phyloP scores from a whole-genome alignment of 2,113 vertebrate genomes.

The Eretmochelys imbricata region DNA sequence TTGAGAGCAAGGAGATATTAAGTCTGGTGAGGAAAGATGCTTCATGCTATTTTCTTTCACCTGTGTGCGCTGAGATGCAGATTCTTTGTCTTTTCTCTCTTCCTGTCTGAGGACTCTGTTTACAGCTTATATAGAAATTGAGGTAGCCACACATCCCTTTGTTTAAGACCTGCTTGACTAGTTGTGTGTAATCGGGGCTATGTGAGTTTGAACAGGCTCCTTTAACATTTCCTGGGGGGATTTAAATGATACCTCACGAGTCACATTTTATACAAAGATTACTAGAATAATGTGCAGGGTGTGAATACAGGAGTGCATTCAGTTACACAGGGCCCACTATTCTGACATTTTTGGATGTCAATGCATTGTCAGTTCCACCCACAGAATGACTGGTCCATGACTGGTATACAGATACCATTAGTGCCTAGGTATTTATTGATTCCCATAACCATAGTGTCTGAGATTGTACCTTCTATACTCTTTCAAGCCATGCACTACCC shows the following conservation, averaged over 20 bases:
- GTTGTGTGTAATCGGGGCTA: no score
- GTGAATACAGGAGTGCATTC: background rate
- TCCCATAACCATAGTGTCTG: background rate
- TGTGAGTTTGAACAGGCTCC: no score
- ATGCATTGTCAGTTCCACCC: background rate
- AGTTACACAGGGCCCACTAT: background rate
- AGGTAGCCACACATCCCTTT: no score
- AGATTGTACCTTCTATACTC: background rate
- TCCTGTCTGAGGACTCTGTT: no score
- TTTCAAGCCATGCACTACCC: background rate
- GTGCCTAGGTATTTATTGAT: background rate
- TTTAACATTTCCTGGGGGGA: no score
- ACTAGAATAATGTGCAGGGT: background rate
- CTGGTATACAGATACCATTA: background rate
- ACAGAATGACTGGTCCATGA: background rate
- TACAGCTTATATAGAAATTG: no score
- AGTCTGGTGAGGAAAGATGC: no score
- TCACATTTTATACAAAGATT: background rate
- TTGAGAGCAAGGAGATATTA: no score
- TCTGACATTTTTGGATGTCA: background rate
- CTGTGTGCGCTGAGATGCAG: no score
- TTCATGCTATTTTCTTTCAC: no score
- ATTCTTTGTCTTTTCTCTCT: no score
- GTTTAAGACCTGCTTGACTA: no score
- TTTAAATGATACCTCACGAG: background rate